These are phyloP conservation scores for Drosophila sturtevanti DNA, from an alignment of 1,140 invertebrate genomes.

Conservation along the genomic window DNA sequence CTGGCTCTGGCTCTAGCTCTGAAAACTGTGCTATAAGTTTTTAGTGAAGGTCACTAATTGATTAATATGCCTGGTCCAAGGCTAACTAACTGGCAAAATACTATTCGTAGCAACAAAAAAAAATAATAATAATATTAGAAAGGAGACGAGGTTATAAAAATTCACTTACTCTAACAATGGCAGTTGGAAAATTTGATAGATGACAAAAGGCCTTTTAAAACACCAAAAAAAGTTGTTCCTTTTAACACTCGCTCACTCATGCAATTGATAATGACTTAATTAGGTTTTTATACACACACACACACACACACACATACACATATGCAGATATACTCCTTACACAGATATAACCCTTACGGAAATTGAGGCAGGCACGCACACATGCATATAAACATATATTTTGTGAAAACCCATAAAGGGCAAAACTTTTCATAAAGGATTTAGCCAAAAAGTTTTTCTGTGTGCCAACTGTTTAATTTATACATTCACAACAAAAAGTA, in stretches of 20 bases:
- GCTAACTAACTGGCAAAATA: conserved; percentile 8
- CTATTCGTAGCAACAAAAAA: too few species aligned
- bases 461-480: conserved; percentile 70
- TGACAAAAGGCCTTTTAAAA: conserved; percentile 17
- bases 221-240: conserved; percentile 13
- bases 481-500: conserved; percentile 38
- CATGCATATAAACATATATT: conserved; percentile 2
- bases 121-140: conserved; percentile 1
- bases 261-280: conserved; percentile 79
- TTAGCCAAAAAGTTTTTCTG: conserved; percentile 71
- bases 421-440: conserved; percentile 77
- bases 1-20: conserved; percentile 22
- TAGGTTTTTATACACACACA: conserved; percentile 51
- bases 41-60: conserved; percentile 77
- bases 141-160: background rate
- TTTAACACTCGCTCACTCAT: conserved; percentile 23
- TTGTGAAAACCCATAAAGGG: conserved; percentile 61
- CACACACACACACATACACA: background rate
- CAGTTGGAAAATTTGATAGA: background rate
- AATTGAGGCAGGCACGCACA: conserved; percentile 25
- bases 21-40: conserved; percentile 51
- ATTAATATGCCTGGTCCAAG: conserved; percentile 55
- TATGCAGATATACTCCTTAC: conserved; percentile 3
- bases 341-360: too few species aligned
- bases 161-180: background rate